These are phyloP conservation scores for Haemorhous mexicanus DNA, from an alignment of 2,113 vertebrate species.

Conservation along the genomic window DNA sequence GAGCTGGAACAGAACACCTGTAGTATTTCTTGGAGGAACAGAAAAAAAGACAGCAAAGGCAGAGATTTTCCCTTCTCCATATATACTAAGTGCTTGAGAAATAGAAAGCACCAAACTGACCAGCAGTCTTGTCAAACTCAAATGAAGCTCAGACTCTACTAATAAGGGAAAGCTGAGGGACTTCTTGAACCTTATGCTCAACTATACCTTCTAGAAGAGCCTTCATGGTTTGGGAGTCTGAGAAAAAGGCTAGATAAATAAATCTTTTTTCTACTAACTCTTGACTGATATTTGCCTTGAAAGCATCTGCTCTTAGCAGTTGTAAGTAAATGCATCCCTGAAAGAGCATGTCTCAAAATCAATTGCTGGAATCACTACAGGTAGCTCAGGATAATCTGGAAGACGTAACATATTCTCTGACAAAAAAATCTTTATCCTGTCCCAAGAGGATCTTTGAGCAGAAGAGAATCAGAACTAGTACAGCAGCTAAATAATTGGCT, in stretches of 20 bases:
- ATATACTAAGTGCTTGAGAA: neutral
- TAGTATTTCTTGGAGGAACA: neutral
- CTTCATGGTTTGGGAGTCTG: neutral
- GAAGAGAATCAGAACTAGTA: neutral
- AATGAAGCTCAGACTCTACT: neutral
- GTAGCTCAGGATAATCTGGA: neutral
- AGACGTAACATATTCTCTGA: neutral
- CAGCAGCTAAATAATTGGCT: neutral
- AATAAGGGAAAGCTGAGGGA: neutral
- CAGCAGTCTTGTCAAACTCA: neutral
- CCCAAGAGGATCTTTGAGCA: neutral
- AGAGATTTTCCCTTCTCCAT: neutral
- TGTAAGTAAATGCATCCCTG: neutral
- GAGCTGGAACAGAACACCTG: neutral
- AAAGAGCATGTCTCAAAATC: neutral
- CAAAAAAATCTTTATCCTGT: neutral
- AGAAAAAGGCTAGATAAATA: neutral
- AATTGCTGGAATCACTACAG: neutral
- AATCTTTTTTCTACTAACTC: neutral
- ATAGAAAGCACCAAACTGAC: neutral
- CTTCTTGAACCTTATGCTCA: neutral
- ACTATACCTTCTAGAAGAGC: neutral
- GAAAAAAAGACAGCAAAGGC: neutral
- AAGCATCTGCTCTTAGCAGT: neutral
- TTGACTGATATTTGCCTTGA: neutral